Conservation (phyloP, 1,140 invertebrate genomes). For the Teleopsis dalmanni region DNA sequence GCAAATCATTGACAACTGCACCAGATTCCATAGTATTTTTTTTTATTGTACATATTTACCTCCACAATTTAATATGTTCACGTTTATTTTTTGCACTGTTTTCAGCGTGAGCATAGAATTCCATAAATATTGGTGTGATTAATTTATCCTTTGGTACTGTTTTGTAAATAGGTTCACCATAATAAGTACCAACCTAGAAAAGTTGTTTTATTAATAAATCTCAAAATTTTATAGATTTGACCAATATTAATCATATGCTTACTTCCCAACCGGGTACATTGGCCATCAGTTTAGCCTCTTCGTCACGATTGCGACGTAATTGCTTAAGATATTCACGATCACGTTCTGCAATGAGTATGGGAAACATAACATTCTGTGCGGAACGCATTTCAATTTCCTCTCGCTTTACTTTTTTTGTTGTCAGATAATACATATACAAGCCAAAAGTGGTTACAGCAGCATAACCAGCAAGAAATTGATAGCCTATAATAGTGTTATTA, state of each 20-base stretch:
- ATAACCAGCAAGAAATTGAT: slow-evolving; percentile 52
- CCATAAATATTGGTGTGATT: slow-evolving; percentile 54
- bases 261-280: slow-evolving; percentile 79
- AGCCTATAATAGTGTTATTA: slow-evolving; percentile 47
- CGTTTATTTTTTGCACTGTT: slow-evolving; percentile 49
- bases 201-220: too few relatives aligned
- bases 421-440: slow-evolving; percentile 54
- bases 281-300: slow-evolving; percentile 78
- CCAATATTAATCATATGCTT: slow-evolving; percentile 32
- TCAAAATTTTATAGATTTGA: slow-evolving; percentile 15
- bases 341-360: slow-evolving; percentile 70
- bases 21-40: background rate
- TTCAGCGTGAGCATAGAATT: slow-evolving; percentile 62
- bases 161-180: slow-evolving; percentile 73
- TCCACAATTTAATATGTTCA: slow-evolving; percentile 48
- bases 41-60: slow-evolving; percentile 44
- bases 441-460: slow-evolving; percentile 52
- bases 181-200: slow-evolving; percentile 68
- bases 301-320: slow-evolving; percentile 68
- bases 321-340: slow-evolving; percentile 78
- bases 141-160: slow-evolving; percentile 51
- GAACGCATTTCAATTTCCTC: slow-evolving; percentile 66
- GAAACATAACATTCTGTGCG: slow-evolving; percentile 62
- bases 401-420: slow-evolving; percentile 46
- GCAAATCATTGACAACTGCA: background rate